Evolutionary conservation across 2,888 invertebrate species (phyloP), one percentile per base, ranked within the genome.

Genomic region (Acleris emargana): DNA sequence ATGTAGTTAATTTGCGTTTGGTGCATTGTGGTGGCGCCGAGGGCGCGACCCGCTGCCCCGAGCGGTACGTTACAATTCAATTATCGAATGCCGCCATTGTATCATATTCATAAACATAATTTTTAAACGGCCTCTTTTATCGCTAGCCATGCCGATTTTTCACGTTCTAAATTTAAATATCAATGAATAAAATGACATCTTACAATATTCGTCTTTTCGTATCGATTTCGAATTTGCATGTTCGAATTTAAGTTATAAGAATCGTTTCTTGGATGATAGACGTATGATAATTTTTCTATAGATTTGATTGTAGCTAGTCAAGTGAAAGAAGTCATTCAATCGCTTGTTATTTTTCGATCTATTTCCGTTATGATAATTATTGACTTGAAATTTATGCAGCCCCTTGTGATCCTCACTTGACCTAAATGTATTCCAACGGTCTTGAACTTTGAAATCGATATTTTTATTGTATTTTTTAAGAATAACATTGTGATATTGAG

Each of bases 41-140:
- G 91, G 91, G 91, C 91, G 90, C 90, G 90, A 91, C 88, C 88
- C 83, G 79, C 79, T 89, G 89, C 87, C 89, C 90, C 78, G 38
- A 38, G 82, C 70, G 73, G 72, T 75, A 81, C 76, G 79, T 84
- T 79, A 87, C 87, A 87, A 84, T 87, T 87, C 87, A 87, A 87
- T 87, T 85, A 84, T 81, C 78, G 80, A 83, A 86, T 72, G 76
- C 75, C 75, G 76, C 68, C 76, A 77, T 85, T 86, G 80, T 84
- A 70, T 67, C 66, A 77, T 81, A 87, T 86, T 86, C 84, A 86
- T 86, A 79, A 79, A 81, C 77, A 78, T 77, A 80, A 80, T 81
- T 84, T 76, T 80, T 82, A 81, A 84, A 84, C 79, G 81, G 78
- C 75, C 76, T 72, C 76, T 81, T 85, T 83, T 85, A 79, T 83